phyloP scores from a whole-genome alignment of 2,888 invertebrate species.

The Andrena camellia region DNA sequence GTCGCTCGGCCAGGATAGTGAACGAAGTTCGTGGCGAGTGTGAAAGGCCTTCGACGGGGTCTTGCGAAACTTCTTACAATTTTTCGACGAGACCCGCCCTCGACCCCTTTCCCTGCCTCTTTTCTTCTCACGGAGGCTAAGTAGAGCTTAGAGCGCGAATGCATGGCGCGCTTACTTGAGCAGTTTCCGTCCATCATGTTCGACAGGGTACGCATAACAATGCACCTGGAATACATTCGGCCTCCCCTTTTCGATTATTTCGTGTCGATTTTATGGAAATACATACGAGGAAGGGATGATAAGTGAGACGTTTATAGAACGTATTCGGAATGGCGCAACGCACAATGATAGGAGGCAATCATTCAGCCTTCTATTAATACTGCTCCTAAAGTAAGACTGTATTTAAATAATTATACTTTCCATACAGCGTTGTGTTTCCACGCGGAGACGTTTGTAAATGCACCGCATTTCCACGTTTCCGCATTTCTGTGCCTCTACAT shows the following conservation, averaged over 20 bases:
- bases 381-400: no score
- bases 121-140: conserved; percentile 26
- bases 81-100: conserved; percentile 62
- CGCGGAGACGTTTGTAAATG: not conserved
- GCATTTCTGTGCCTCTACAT: not conserved
- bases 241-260: conserved; percentile 10
- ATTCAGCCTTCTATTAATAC: not conserved
- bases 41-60: conserved; percentile 66
- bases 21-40: conserved; percentile 51
- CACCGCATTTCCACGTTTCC: not conserved
- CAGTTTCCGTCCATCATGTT: conserved; percentile 51
- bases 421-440: not conserved
- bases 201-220: conserved; percentile 15
- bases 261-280: not conserved
- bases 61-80: conserved; percentile 73
- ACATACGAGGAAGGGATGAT: not conserved
- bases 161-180: conserved; percentile 43
- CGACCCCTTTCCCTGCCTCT: conserved; percentile 15
- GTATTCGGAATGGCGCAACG: not conserved
- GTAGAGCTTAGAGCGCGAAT: conserved; percentile 51
- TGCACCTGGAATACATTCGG: conserved; percentile 2
- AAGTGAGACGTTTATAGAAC: not conserved
- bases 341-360: not conserved
- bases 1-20: conserved; percentile 38
- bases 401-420: no score